These are phyloP conservation scores for Bhutanitis thaidina DNA, from an alignment of 2,888 invertebrate species.

Conservation along the genomic window DNA sequence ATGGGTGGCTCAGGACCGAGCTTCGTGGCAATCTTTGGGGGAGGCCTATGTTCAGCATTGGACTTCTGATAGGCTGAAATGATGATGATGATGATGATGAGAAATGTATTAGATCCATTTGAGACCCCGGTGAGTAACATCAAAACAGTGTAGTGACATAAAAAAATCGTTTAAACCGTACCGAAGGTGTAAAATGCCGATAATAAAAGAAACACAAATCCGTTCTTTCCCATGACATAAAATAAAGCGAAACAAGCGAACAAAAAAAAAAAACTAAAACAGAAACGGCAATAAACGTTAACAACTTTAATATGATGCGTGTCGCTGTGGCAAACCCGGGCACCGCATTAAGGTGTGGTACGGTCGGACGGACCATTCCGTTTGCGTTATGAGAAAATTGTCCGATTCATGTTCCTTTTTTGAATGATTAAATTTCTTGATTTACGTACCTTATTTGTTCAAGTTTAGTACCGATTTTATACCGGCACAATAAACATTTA, in stretches of 20 bases:
- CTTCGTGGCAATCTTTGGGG: no score
- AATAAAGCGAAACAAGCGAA: slow-evolving; percentile 20
- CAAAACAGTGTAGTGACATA: no score
- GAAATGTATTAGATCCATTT: no score
- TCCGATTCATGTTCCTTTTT: slow-evolving; percentile 14
- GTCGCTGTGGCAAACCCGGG: slow-evolving; percentile 19
- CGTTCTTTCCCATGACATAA: slow-evolving; percentile 22
- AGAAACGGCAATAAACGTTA: slow-evolving; percentile 22
- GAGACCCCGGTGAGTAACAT: no score
- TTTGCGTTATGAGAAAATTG: slow-evolving; percentile 19
- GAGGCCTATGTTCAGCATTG: no score
- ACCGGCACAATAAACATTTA: no score
- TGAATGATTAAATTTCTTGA: slow-evolving; percentile 20
- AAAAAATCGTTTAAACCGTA: slow-evolving; percentile 5
- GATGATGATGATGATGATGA: no score
- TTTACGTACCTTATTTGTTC: slow-evolving; percentile 10
- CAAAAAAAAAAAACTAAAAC: slow-evolving; percentile 14
- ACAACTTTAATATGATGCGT: slow-evolving; percentile 23
- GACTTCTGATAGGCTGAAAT: no score
- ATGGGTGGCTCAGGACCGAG: no score
- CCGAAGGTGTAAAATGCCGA: slow-evolving; percentile 15
- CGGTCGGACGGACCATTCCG: slow-evolving; percentile 1
- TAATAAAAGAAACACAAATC: slow-evolving; percentile 21
- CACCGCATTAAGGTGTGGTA: slow-evolving; percentile 17
- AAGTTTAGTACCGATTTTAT: no score